These are phyloP conservation scores for Hirtodrosophila alboralis DNA, from an alignment of 2,888 invertebrate species.

Conservation along the genomic window DNA sequence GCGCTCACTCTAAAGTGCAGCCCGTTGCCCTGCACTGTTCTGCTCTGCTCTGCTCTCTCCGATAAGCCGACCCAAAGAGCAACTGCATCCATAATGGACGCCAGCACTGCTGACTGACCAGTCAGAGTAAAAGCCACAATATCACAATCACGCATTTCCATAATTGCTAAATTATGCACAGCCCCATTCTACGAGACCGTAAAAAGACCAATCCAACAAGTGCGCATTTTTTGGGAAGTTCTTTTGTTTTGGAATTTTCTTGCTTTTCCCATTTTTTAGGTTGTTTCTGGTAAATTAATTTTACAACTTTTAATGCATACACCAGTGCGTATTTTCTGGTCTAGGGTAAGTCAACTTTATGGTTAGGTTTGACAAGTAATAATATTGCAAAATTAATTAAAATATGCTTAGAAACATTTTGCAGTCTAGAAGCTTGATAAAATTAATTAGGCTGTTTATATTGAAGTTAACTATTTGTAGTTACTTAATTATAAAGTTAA, in stretches of 20 bases:
- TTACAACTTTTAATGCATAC: conserved; percentile 50
- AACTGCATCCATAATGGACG: conserved; percentile 66
- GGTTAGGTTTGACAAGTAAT: conserved; percentile 6
- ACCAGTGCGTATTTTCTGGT: conserved; percentile 7
- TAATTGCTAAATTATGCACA: conserved; percentile 78
- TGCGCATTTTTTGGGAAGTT: conserved; percentile 59
- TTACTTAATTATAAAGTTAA: too few relatives aligned
- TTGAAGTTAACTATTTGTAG: not conserved
- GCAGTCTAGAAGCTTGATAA: too few relatives aligned
- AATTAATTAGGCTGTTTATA: too few relatives aligned
- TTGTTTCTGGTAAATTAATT: conserved; percentile 76
- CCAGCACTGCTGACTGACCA: conserved; percentile 37
- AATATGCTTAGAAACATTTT: too few relatives aligned
- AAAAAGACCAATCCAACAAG: conserved; percentile 65
- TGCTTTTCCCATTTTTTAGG: conserved; percentile 17
- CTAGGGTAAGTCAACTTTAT: conserved; percentile 2
- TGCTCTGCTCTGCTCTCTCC: not conserved
- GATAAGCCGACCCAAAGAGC: conserved; percentile 54
- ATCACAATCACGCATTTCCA: conserved; percentile 68
- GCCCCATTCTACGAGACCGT: conserved; percentile 18
- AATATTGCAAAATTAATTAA: too few relatives aligned
- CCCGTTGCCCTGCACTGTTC: not conserved
- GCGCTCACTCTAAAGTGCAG: conserved; percentile 63
- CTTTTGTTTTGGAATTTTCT: conserved; percentile 50
- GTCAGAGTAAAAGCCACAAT: conserved; percentile 3